Percentiles rank a stretch among this genome's conserved stretches.
Evolutionary conservation across 37 sponge, comb jelly and placozoan genomes (phyloP).

Genomic region (Halisarca cf. caerulea): DNA sequence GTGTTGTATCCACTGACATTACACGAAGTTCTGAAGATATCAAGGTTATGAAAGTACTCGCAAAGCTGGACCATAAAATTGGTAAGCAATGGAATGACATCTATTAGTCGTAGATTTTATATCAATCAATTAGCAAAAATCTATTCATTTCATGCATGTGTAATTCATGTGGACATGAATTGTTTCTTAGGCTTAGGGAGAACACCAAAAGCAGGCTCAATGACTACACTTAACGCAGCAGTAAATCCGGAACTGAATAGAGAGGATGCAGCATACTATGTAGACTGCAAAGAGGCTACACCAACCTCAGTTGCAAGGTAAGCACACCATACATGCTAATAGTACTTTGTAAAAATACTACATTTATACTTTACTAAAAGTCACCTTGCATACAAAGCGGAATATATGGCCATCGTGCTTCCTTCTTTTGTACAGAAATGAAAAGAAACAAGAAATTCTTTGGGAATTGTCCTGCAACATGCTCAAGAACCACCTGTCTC

Average conservation of each 20-base stretch:
- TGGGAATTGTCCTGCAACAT: background rate
- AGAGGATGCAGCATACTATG: constrained; percentile 53
- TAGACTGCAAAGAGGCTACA: background rate
- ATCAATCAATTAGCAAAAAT: too few species aligned
- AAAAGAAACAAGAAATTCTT: background rate
- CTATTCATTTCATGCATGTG: too few species aligned
- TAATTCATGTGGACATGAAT: background rate
- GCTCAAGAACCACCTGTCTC: background rate
- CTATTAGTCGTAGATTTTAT: too few species aligned
- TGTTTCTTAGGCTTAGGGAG: constrained; percentile 27
- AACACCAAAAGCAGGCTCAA: constrained; percentile 52
- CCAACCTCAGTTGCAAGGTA: background rate
- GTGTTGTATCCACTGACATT: constrained; percentile 38
- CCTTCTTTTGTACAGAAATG: background rate
- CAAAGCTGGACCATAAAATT: background rate
- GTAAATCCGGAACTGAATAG: constrained; percentile 71
- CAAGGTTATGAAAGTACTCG: background rate
- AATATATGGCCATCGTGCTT: too few species aligned
- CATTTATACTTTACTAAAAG: too few species aligned
- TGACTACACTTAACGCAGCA: constrained; percentile 74
- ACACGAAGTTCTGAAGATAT: constrained; percentile 23
- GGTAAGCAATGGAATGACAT: too few species aligned
- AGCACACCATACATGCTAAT: background rate
- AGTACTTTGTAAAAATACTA: background rate
- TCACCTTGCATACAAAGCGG: too few species aligned